Evolutionary conservation across 2,113 vertebrate genomes (phyloP).

Genomic region (Psephotus haematonotus): DNA sequence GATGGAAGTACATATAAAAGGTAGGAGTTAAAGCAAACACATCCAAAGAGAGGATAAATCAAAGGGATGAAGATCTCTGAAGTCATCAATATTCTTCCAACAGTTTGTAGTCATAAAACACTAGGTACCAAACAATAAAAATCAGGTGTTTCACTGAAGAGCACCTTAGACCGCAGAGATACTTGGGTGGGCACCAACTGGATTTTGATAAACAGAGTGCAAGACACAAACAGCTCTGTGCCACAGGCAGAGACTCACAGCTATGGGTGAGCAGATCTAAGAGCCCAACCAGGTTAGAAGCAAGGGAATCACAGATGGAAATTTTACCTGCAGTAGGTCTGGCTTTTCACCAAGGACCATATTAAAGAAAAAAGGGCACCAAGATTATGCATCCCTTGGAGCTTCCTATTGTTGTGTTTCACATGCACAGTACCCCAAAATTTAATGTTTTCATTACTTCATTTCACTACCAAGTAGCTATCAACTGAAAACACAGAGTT

Average conservation of each 20-base stretch:
- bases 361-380: neutral
- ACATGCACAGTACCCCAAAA: neutral
- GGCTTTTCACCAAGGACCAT: neutral
- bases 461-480: neutral
- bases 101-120: neutral
- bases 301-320: neutral
- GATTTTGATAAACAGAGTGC: neutral
- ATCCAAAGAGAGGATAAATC: neutral
- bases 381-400: neutral
- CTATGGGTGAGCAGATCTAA: neutral
- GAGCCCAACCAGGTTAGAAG: neutral
- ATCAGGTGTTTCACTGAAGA: neutral
- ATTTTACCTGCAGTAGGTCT: neutral
- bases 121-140: neutral
- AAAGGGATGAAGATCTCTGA: neutral
- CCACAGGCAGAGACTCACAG: neutral
- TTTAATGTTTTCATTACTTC: neutral
- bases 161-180: neutral
- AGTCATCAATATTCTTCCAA: neutral
- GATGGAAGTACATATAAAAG: neutral
- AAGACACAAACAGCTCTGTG: neutral
- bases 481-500: neutral
- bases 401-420: neutral
- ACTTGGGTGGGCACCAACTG: neutral
- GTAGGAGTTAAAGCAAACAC: neutral